Percentiles rank a stretch among this genome's conserved stretches.
phyloP scores from a whole-genome alignment of 2,113 vertebrate species.

The Neopipo cinnamomea region DNA sequence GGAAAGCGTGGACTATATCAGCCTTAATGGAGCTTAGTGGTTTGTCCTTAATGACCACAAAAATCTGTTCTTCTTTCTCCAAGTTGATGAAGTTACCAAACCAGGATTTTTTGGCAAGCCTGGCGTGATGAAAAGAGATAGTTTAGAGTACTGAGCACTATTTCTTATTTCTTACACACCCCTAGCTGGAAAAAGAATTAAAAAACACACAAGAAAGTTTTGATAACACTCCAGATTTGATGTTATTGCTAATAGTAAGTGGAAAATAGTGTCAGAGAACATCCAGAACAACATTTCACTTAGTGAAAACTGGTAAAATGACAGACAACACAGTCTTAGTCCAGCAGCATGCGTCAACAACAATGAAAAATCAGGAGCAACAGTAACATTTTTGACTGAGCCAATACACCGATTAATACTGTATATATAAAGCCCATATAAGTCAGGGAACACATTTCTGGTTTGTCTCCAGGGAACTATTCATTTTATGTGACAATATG shows the following conservation, averaged over 20 bases:
- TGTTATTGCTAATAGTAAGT: not conserved
- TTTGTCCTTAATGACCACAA: conserved; percentile 97
- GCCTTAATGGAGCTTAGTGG: conserved; percentile 99
- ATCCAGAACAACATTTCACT: not conserved
- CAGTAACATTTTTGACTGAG: not conserved
- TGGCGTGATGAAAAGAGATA: conserved; percentile 41
- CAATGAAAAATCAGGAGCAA: not conserved
- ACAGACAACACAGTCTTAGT: not conserved
- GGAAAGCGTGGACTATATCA: conserved; percentile 97
- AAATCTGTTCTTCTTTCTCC: conserved; percentile 99
- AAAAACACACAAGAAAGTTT: not conserved
- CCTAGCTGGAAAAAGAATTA: not conserved
- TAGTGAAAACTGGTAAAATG: not conserved
- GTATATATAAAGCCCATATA: not conserved
- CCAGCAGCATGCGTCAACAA: not conserved
- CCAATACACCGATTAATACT: not conserved
- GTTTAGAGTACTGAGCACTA: not conserved
- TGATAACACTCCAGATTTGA: not conserved
- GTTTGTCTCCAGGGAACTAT: not conserved
- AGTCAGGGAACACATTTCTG: not conserved
- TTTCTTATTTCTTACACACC: not conserved
- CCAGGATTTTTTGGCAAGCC: conserved; percentile 99
- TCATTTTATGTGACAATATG: not conserved
- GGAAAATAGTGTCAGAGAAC: not conserved
- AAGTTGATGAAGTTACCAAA: conserved; percentile 99